These are phyloP conservation scores for Drosophila paucipuncta DNA, from an alignment of 2,888 invertebrate genomes.

Conservation along the genomic window DNA sequence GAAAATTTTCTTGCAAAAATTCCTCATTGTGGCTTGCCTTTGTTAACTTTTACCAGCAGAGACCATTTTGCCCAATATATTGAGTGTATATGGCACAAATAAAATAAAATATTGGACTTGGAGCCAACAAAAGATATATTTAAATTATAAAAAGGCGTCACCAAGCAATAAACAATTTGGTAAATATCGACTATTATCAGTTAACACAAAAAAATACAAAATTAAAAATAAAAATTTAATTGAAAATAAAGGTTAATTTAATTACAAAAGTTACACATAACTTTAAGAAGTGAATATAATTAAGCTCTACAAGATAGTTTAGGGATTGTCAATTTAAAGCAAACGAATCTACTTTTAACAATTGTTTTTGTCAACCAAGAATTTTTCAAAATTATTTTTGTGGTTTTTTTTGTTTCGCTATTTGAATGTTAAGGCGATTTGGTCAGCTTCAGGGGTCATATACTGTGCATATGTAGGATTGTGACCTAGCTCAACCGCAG, in stretches of 20 bases:
- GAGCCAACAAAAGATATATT: background rate
- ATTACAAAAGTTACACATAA: too few species aligned
- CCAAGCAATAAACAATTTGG: background rate
- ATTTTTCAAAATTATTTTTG: background rate
- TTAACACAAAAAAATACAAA: background rate
- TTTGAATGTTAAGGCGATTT: background rate
- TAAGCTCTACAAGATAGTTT: background rate
- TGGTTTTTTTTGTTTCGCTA: background rate
- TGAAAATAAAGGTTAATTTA: background rate
- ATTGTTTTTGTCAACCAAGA: background rate
- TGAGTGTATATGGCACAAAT: background rate
- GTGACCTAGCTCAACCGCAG: slow-evolving; percentile 7
- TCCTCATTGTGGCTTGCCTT: background rate
- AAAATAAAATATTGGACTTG: background rate
- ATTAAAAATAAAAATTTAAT: background rate
- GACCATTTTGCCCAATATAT: background rate
- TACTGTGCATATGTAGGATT: background rate
- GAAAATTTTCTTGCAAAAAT: background rate
- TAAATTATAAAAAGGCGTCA: background rate
- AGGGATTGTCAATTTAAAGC: background rate
- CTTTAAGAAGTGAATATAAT: too few species aligned
- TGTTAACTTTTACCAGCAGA: background rate
- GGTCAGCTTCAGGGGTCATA: background rate
- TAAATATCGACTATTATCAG: background rate
- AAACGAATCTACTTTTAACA: background rate